Evolutionary conservation across 2,113 vertebrate species (phyloP).

Genomic region (Sceloporus undulatus): DNA sequence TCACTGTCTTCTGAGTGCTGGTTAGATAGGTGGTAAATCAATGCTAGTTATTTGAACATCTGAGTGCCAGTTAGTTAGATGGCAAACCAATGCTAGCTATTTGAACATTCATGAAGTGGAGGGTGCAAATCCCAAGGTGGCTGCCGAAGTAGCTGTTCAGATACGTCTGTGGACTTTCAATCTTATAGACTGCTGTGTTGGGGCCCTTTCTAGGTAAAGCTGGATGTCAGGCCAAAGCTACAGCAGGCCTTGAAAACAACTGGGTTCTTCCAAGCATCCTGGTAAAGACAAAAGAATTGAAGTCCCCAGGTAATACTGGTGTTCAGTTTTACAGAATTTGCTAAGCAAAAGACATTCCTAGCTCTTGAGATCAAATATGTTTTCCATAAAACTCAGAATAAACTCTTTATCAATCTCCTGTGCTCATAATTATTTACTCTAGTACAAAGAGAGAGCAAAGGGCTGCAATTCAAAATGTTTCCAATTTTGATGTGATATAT

Average conservation of each 20-base stretch:
- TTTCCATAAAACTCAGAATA: background rate
- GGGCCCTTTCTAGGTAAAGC: background rate
- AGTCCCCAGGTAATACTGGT: background rate
- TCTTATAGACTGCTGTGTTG: background rate
- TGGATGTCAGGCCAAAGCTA: background rate
- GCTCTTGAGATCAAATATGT: background rate
- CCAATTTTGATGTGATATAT: slow-evolving; percentile 9
- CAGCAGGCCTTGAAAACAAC: background rate
- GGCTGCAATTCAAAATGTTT: background rate
- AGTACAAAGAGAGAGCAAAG: background rate
- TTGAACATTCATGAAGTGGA: too few species aligned
- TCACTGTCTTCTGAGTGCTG: background rate
- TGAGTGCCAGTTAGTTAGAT: too few species aligned
- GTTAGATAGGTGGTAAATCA: too few species aligned
- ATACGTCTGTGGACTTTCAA: background rate
- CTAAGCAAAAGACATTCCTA: too few species aligned
- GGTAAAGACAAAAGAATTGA: background rate
- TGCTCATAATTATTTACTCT: slow-evolving; percentile 1
- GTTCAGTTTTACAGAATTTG: background rate
- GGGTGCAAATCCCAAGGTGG: background rate
- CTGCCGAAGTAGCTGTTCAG: background rate
- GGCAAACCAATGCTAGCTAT: background rate
- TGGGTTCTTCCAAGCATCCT: background rate
- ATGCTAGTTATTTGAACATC: too few species aligned
- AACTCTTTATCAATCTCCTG: background rate